Evolutionary conservation across 2,888 invertebrate species (phyloP).

Genomic region (Schrankia costaestrigalis): DNA sequence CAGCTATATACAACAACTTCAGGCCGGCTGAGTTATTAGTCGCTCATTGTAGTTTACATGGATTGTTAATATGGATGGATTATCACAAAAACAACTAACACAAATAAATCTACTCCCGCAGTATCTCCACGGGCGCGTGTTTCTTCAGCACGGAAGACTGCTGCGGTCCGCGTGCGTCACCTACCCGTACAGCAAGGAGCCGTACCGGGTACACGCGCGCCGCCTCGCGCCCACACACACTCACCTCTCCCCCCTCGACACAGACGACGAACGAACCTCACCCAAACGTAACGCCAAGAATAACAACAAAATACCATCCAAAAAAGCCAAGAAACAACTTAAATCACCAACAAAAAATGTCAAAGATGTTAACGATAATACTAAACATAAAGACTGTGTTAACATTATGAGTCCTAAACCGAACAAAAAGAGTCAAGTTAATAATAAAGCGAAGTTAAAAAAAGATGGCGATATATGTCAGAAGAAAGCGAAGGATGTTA

Average conservation of each 20-base stretch:
- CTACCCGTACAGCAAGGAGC: conserved; percentile 70
- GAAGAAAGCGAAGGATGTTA: conserved; percentile 40
- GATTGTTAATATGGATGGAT: no score
- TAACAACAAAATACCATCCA: conserved; percentile 51
- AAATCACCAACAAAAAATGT: conserved; percentile 67
- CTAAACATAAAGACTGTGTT: conserved; percentile 53
- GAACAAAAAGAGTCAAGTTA: conserved; percentile 39
- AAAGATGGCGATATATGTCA: conserved; percentile 33
- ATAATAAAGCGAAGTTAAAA: conserved; percentile 40
- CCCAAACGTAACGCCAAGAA: conserved; percentile 53
- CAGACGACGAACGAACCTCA: conserved; percentile 60
- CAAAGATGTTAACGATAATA: conserved; percentile 70
- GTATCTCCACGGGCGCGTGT: conserved; percentile 89
- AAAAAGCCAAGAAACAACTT: conserved; percentile 59
- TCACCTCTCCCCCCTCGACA: conserved; percentile 54
- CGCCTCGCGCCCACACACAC: conserved; percentile 59
- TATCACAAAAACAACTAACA: no score
- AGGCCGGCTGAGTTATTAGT: no score
- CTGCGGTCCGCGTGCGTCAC: conserved; percentile 84
- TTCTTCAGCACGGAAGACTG: conserved; percentile 85
- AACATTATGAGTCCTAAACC: conserved; percentile 51
- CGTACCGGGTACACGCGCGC: conserved; percentile 64
- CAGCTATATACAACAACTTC: no score
- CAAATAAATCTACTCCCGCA: conserved; percentile 57
- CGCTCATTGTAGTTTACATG: no score